phyloP scores from a whole-genome alignment of 2,888 invertebrate species.

The Macaria notata region DNA sequence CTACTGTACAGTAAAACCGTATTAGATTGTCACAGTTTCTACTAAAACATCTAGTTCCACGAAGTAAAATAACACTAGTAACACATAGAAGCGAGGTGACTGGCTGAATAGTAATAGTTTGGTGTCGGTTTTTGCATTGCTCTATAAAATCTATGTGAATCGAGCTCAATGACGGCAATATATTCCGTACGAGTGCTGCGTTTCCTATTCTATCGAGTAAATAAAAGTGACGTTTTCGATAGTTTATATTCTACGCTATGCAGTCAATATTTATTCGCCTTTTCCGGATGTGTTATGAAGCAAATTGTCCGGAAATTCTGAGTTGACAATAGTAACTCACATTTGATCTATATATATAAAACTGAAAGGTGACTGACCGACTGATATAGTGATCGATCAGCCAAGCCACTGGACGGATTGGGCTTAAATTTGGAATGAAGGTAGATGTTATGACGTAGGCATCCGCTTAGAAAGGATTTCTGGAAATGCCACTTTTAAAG shows the following conservation, averaged over 20 bases:
- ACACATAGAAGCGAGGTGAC: slow-evolving; percentile 31
- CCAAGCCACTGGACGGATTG: no score
- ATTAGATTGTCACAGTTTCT: no score
- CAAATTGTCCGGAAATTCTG: no score
- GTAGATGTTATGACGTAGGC: no score
- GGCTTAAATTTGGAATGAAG: no score
- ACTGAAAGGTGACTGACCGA: no score
- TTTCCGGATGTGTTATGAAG: not conserved
- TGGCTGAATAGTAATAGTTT: slow-evolving; percentile 29
- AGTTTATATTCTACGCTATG: slow-evolving; percentile 6
- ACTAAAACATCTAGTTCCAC: slow-evolving; percentile 2
- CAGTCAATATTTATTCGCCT: not conserved
- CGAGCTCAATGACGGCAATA: slow-evolving; percentile 5
- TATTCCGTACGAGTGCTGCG: slow-evolving; percentile 3
- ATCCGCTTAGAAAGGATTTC: no score
- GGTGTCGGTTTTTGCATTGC: slow-evolving; percentile 12
- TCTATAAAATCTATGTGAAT: slow-evolving; percentile 6
- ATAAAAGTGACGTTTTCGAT: slow-evolving; percentile 5
- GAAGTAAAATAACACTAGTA: slow-evolving; percentile 8
- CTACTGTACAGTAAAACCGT: no score
- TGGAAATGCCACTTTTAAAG: no score
- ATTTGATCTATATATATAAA: no score
- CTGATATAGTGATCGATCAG: no score
- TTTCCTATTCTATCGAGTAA: slow-evolving; percentile 6
- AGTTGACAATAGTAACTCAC: no score